phyloP scores from a whole-genome alignment of 2,797 vertebrate genomes.

The Sandelia bainsii region DNA sequence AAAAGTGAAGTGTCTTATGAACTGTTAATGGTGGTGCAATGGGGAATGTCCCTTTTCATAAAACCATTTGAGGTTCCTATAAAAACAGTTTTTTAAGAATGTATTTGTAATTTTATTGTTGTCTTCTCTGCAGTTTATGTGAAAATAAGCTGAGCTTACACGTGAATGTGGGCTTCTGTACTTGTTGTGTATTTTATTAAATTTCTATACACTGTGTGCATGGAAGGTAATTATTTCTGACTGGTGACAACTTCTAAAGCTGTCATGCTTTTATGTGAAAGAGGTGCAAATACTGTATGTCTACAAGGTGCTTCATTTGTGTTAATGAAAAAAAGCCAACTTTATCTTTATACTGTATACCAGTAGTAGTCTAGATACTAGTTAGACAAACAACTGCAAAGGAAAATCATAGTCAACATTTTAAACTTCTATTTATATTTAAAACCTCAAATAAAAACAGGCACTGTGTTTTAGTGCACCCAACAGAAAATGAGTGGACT shows the following conservation, averaged over 20 bases:
- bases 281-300: constrained; percentile 56
- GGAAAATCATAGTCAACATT: constrained; percentile 51
- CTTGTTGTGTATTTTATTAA: constrained; percentile 99
- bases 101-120: constrained; percentile 98
- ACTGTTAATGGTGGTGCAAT: constrained; percentile 91
- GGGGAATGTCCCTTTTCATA: constrained; percentile 91
- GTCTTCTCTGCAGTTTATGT: constrained; percentile 97
- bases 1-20: constrained; percentile 87
- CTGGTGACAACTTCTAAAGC: constrained; percentile 60
- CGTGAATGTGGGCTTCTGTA: constrained; percentile 96
- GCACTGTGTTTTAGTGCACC: constrained; percentile 70
- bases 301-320: constrained; percentile 62
- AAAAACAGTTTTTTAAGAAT: constrained; percentile 95
- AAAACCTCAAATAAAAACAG: constrained; percentile 68
- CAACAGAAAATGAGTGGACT: constrained; percentile 64
- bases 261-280: constrained; percentile 64
- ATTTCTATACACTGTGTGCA: constrained; percentile 99
- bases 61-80: constrained; percentile 92
- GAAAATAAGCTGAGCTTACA: constrained; percentile 99
- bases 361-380: constrained; percentile 52
- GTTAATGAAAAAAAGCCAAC: constrained; percentile 56
- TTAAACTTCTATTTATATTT: constrained; percentile 69
- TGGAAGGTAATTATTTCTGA: constrained; percentile 95
- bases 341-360: constrained; percentile 57
- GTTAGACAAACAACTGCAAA: constrained; percentile 32